Conservation (phyloP, 2,888 invertebrate genomes). For the Melangyna quadrimaculata region DNA sequence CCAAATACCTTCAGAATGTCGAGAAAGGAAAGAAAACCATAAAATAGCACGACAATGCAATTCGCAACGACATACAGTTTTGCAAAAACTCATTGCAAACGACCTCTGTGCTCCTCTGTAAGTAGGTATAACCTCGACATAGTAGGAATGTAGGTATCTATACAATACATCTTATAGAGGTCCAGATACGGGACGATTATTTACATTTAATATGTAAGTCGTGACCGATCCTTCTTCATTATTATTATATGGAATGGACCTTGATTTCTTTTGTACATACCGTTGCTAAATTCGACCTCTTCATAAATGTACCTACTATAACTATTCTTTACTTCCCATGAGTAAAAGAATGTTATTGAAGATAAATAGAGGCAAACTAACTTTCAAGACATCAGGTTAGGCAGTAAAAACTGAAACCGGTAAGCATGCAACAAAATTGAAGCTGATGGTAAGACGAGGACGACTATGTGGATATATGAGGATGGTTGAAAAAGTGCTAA, state of each 20-base stretch:
- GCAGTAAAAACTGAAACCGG: not conserved
- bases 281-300: not conserved
- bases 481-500: slow-evolving; percentile 23
- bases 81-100: slow-evolving; percentile 38
- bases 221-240: slow-evolving; percentile 62
- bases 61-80: slow-evolving; percentile 48
- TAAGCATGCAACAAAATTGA: not conserved
- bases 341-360: not conserved
- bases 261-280: not conserved
- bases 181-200: slow-evolving; percentile 61
- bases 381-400: slow-evolving; percentile 43
- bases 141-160: no score
- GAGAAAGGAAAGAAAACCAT: not conserved
- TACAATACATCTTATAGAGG: not conserved
- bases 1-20: not conserved
- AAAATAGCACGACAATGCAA: slow-evolving; percentile 35
- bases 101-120: slow-evolving; percentile 36
- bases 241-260: slow-evolving; percentile 12
- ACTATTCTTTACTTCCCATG: not conserved
- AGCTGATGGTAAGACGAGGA: slow-evolving; percentile 51
- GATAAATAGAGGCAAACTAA: slow-evolving; percentile 1
- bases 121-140: slow-evolving; percentile 36
- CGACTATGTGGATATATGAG: no score
- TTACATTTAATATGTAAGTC: slow-evolving; percentile 71
- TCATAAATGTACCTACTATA: not conserved